Base-by-base conservation (phyloP, 2,113 vertebrate genomes). In the Barnardius zonarius region DNA sequence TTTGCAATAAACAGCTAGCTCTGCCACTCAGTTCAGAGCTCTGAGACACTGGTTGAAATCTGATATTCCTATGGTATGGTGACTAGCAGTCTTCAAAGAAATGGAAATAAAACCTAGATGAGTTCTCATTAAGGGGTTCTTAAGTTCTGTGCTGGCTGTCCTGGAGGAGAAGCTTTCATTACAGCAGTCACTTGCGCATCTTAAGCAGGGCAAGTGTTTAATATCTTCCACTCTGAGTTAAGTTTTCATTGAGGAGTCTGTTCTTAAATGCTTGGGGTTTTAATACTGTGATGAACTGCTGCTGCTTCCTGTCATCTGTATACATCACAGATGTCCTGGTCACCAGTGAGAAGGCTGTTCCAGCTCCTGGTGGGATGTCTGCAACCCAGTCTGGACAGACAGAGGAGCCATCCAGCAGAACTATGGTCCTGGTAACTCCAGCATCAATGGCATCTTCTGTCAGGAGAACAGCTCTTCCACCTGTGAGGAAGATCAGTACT, bases 391-490 rank as follows among this genome's bases (percentile, higher is more conserved):
- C 94, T 72, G 97, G 94, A 39, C 79, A 90, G 84, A 83, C 39
- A 27, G 93, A 97, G 83, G 97, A 97, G 44, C 44, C 59, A 8
- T 59, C 86, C 62, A 91, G 96, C 74, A 86, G 72, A 19, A 70
- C 72, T 9, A 30, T 83, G 54, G 93, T 90, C 31, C 74, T 94
- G 70, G 82, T 59, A 0, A 88, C 96, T 11, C 93, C 95, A 31
- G 93, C 94, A 35, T 85, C 96, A 5, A n/a, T 92, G 80, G 11
- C 39, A 1, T 83, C 97, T 8, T 92, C 96, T 22, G 93, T 92
- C 43, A 94, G 93, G 89, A 97, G 96, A 61, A 97, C 97, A 23
- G 54, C 84, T 5, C 66, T 91, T 11, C 95, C 97, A 4, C 57
- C 97, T 2, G 59, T 67, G 14, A 96, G 95, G 92, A 95, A 20